Base-by-base conservation (phyloP, 2,797 vertebrate species). In the Hylomyscus alleni region DNA sequence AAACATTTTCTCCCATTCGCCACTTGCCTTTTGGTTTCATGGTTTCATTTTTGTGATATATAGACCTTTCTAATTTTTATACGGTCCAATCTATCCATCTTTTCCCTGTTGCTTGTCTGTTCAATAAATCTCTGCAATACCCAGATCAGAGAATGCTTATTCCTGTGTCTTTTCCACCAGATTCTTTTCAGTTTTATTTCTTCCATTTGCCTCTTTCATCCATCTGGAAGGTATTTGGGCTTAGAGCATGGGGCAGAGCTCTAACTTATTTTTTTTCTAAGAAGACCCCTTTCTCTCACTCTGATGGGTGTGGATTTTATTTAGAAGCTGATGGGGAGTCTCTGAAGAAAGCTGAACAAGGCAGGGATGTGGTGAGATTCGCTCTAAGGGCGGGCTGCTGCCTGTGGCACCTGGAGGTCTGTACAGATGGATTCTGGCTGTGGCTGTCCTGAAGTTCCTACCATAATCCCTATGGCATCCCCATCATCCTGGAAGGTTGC, bases 181-280 rank as follows among this genome's bases (percentile, higher is more conserved):
- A 37, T 89, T 96, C 50, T 86, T 93, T 93, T 91, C 72, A 75
- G 52, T 96, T 97, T 97, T 93, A 93, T 96, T 96, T 97, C 95
- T 96, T 97, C 78, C 92, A 95, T 85, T 95, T 96, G 96, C 95
- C 93, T 97, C 96, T 97, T 97, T 56, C 31, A 65, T 81, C 88
- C 97, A 98, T 98, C 97, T 98, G 97, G 97, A 98, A 97, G 96
- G 96, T 96, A 97, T 98, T 97, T 97, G 24, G 77, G 69, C 86
- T 96, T 95, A 94, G 96, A 97, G 86, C 91, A 96, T 93, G 86
- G 95, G 69, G 93, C 96, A 96, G 92, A 97, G 75, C 65, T 90
- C 92, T 95, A 94, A 94, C 82, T 97, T 95, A 47, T 87, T 80
- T 85, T 93, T 95, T 81, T 62, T 14, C 75, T 69, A 40, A 37